These are phyloP conservation scores for Oncorhynchus clarkii DNA, from an alignment of 2,113 vertebrate genomes.

Conservation along the genomic window DNA sequence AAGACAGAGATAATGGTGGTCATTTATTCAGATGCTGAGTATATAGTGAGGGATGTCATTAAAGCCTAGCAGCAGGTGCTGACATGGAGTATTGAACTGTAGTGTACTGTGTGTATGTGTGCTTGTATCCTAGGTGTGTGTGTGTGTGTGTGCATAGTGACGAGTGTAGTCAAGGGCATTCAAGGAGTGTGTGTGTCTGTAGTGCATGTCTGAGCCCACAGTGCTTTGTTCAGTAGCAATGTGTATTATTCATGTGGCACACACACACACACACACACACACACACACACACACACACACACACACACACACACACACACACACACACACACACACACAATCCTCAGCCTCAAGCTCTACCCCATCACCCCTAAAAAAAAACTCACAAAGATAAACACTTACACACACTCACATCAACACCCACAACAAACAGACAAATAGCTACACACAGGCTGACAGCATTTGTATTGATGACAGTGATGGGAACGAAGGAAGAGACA, in stretches of 20 bases:
- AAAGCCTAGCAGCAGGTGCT: neutral
- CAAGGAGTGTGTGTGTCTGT: no score
- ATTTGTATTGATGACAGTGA: conserved; percentile 49
- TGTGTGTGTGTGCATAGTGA: neutral
- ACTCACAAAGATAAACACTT: no score
- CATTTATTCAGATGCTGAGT: neutral
- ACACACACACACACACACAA: neutral
- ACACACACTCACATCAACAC: no score
- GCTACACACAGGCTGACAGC: conserved; percentile 28
- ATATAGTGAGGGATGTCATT: neutral
- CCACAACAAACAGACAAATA: conserved; percentile 7
- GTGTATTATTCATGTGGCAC: no score
- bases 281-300: neutral
- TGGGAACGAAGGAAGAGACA: conserved; percentile 16
- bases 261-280: neutral
- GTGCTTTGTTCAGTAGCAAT: no score
- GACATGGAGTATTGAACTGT: no score
- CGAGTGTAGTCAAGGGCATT: neutral
- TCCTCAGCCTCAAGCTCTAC: no score
- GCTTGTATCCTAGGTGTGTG: neutral
- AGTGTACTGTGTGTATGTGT: no score
- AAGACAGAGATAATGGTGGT: neutral
- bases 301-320: neutral
- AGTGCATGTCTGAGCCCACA: no score
- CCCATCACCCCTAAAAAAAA: no score